phyloP scores from a whole-genome alignment of 2,113 vertebrate species.

The Caracal caracal region DNA sequence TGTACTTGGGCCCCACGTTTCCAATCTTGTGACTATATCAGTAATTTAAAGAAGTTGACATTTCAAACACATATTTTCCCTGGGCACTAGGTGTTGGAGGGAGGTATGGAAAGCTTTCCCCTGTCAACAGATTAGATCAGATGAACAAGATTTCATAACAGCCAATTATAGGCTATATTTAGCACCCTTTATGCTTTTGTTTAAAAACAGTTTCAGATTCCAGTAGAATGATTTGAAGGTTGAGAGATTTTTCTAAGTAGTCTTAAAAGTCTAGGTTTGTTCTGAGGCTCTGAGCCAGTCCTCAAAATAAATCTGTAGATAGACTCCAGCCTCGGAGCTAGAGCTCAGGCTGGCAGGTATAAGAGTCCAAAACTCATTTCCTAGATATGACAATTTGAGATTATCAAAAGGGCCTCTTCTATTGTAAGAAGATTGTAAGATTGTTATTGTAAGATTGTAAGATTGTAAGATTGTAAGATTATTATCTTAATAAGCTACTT shows the following conservation, averaged over 20 bases:
- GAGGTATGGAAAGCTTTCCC: not conserved
- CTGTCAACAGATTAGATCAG: not conserved
- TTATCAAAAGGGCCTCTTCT: not conserved
- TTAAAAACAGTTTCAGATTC: not conserved
- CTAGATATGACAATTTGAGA: not conserved
- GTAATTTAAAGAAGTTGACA: not conserved
- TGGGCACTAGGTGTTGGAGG: not conserved
- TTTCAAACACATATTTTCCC: constrained; percentile 26
- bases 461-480: not conserved
- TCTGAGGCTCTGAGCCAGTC: not conserved
- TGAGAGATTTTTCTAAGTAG: not conserved
- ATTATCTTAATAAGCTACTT: not conserved
- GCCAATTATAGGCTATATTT: constrained; percentile 3
- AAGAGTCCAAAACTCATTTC: not conserved
- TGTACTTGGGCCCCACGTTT: not conserved
- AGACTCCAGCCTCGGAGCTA: not conserved
- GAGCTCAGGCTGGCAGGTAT: not conserved
- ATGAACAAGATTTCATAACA: not conserved
- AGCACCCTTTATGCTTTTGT: not conserved
- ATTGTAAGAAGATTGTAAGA: not conserved
- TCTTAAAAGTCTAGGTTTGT: not conserved
- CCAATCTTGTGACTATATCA: not conserved
- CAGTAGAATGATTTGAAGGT: not conserved
- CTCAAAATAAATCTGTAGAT: not conserved
- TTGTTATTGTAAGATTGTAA: not conserved